These are phyloP conservation scores for Anarrhichthys ocellatus DNA, from an alignment of 2,113 vertebrate genomes.

Conservation along the genomic window DNA sequence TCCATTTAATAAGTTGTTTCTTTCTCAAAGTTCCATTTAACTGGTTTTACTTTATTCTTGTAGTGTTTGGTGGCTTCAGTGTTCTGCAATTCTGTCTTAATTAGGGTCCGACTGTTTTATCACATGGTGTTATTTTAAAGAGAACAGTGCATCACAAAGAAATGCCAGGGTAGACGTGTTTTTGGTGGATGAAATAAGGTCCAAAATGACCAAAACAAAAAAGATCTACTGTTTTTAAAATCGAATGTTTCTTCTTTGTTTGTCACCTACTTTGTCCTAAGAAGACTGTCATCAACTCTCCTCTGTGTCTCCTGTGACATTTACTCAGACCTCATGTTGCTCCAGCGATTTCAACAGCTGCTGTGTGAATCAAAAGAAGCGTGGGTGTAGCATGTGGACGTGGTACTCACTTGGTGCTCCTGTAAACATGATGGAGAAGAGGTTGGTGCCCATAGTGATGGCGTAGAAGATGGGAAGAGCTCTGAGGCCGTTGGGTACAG, in stretches of 20 bases:
- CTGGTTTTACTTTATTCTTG: conserved; percentile 20
- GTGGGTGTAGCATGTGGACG: not conserved
- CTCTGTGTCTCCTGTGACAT: conserved; percentile 33
- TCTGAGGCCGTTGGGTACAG: conserved; percentile 92
- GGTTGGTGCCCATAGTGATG: conserved; percentile 92
- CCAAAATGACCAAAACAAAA: not conserved
- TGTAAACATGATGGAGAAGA: conserved; percentile 96
- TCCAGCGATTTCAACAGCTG: conserved; percentile 33
- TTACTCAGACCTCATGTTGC: conserved; percentile 31
- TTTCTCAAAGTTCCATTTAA: conserved; percentile 21
- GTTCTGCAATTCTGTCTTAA: not conserved
- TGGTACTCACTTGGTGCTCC: conserved; percentile 92
- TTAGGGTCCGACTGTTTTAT: not conserved
- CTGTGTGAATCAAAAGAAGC: conserved; percentile 19
- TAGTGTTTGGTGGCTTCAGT: conserved; percentile 9
- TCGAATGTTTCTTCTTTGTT: not conserved
- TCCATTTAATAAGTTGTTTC: conserved; percentile 81
- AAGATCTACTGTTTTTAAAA: not conserved
- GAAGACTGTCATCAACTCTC: conserved; percentile 26
- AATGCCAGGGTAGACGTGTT: not conserved
- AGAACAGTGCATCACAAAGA: not conserved
- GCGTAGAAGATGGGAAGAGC: conserved; percentile 95
- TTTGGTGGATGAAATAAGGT: not conserved
- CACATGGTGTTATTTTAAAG: not conserved
- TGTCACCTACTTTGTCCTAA: conserved; percentile 30